Base-by-base conservation (phyloP, 2,797 vertebrate species). In the Siniperca scherzeri region DNA sequence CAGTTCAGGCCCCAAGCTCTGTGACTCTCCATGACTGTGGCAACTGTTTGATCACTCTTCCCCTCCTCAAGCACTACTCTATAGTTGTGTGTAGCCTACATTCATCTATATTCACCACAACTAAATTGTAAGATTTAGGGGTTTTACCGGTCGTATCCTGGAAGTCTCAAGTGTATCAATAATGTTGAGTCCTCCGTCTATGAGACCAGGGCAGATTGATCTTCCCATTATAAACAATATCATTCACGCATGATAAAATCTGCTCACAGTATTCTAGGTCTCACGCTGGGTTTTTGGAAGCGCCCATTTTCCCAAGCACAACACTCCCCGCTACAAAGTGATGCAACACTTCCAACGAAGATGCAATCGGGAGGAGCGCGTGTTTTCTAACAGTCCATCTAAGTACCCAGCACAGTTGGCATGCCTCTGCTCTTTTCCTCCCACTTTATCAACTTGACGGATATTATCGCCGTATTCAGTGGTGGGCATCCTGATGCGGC, bases 261-360 rank as follows among this genome's bases (percentile, higher is more conserved):
- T 84, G 86, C 92, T 91, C 90, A 81, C 87, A 86, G 86, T 91
- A 82, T 91, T 92, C 89, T 77, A 67, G 91, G 85, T 94, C 92
- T 94, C 93, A 94, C 82, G 91, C 92, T 93, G 92, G 88, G 92
- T 84, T 93, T 93, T 93, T 92, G 92, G 91, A 92, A 93, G 91
- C 86, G 52, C 90, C 91, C 91, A 71, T 87, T 94, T 95, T 94
- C 94, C 94, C 92, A 94, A 93, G 92, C 93, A 91, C 90, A 90
- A 89, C 90, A 88, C 93, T 87, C 89, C 69, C 62, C 25, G 74
- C 86, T 82, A 81, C 82, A 86, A 89, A 83, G 94, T 96, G 96
- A 96, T 96, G 96, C 95, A 96, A 96, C 92, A 87, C 90, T 89
- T 94, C 92, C 85, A 91, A 91, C 83, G 80, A 87, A 93, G 91